phyloP scores from a whole-genome alignment of 1,140 invertebrate genomes.

The Drosophila rufa region DNA sequence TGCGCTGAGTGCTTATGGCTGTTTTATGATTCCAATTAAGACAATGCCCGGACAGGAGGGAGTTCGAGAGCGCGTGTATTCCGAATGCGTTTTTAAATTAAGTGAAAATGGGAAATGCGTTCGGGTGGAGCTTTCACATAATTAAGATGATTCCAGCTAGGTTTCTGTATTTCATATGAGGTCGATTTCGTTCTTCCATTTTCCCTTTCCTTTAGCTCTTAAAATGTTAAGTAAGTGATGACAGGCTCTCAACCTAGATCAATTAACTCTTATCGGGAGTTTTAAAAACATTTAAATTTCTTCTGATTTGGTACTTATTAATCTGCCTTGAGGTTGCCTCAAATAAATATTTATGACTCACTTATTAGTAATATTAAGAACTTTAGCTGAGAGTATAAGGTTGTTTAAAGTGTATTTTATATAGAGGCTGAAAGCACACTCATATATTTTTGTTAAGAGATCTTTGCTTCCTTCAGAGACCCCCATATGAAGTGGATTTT shows the following conservation, averaged over 20 bases:
- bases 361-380: no score
- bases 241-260: not conserved
- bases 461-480: not conserved
- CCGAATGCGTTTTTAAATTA: slow-evolving; percentile 27
- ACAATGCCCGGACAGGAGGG: slow-evolving; percentile 30
- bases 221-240: slow-evolving; percentile 19
- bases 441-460: not conserved
- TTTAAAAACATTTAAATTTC: not conserved
- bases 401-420: not conserved
- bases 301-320: not conserved
- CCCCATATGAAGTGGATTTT: slow-evolving; percentile 3
- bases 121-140: slow-evolving; percentile 8
- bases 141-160: slow-evolving; percentile 14
- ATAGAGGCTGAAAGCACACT: no score
- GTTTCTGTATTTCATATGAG: not conserved
- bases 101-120: slow-evolving; percentile 26
- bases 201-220: not conserved
- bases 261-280: not conserved
- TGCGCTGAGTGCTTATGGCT: slow-evolving; percentile 71
- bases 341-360: not conserved
- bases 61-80: slow-evolving; percentile 13
- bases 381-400: not conserved
- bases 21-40: slow-evolving; percentile 67
- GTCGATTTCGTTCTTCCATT: slow-evolving; percentile 1
- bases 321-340: not conserved